A percentile compares a stretch with the other conserved stretches of the same genome.
Conservation (phyloP, 2,113 vertebrate genomes). For the Lipotes vexillifer region DNA sequence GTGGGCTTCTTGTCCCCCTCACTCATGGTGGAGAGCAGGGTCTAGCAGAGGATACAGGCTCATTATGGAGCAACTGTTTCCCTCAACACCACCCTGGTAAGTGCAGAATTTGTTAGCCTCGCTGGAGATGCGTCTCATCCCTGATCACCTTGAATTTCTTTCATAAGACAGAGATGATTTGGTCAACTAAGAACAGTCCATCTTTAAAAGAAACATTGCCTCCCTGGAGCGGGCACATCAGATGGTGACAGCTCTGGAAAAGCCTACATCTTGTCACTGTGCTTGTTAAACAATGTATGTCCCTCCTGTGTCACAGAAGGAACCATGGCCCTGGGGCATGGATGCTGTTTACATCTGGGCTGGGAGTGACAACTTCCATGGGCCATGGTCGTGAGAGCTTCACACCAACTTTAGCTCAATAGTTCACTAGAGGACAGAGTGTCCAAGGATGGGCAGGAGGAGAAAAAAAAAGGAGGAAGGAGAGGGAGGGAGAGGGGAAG, state of each 20-base stretch:
- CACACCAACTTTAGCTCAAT: neutral
- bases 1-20: fast-evolving
- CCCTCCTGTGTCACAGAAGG: neutral
- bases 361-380: neutral
- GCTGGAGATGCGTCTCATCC: neutral
- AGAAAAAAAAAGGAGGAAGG: neutral
- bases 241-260: neutral
- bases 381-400: neutral
- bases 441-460: neutral
- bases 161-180: neutral
- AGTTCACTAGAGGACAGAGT: neutral
- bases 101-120: neutral
- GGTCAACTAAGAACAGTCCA: neutral
- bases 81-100: fast-evolving
- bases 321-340: fast-evolving
- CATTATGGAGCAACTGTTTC: fast-evolving
- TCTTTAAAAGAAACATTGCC: neutral
- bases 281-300: neutral
- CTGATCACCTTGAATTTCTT: neutral
- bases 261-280: neutral
- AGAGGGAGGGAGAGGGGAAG: neutral
- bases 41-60: fast-evolving
- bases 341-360: neutral
- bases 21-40: neutral
- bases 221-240: neutral